Percentiles rank a stretch among this genome's conserved stretches.
phyloP scores from a whole-genome alignment of 2,888 invertebrate species.

The Lycocerus yunnanus region DNA sequence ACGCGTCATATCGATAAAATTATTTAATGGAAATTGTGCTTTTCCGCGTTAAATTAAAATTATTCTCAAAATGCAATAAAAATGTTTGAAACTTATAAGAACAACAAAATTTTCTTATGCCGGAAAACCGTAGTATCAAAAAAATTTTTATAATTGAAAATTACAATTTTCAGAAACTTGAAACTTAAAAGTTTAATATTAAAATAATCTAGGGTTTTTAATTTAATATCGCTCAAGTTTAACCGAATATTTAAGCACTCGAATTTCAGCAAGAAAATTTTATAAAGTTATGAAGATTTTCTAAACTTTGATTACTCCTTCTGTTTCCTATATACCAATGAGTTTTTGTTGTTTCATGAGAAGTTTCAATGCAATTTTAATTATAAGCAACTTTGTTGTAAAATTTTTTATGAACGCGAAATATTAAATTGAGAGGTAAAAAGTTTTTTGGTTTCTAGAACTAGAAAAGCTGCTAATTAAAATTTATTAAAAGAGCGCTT shows the following conservation, averaged over 20 bases:
- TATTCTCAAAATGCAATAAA: neutral
- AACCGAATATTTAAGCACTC: constrained; percentile 18
- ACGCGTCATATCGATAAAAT: neutral
- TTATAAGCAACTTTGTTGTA: neutral
- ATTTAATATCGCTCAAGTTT: constrained; percentile 26
- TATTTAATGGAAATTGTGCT: neutral
- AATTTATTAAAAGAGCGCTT: neutral
- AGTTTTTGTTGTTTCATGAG: neutral
- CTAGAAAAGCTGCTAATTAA: neutral
- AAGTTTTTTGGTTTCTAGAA: neutral
- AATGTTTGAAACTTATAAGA: neutral
- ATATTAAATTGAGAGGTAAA: neutral
- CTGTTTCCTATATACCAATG: neutral
- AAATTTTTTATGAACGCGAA: neutral
- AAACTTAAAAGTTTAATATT: constrained; percentile 26
- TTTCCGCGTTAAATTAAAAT: neutral
- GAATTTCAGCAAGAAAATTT: constrained; percentile 10
- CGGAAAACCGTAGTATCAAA: constrained; percentile 2
- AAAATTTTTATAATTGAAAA: constrained; percentile 26
- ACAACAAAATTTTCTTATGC: neutral
- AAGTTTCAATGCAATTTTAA: neutral
- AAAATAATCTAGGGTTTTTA: constrained; percentile 30
- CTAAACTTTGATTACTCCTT: neutral
- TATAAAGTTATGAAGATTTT: neutral
- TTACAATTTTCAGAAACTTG: constrained; percentile 23